Base-by-base conservation (phyloP, 2,797 vertebrate genomes). In the Bovichtus diacanthus region DNA sequence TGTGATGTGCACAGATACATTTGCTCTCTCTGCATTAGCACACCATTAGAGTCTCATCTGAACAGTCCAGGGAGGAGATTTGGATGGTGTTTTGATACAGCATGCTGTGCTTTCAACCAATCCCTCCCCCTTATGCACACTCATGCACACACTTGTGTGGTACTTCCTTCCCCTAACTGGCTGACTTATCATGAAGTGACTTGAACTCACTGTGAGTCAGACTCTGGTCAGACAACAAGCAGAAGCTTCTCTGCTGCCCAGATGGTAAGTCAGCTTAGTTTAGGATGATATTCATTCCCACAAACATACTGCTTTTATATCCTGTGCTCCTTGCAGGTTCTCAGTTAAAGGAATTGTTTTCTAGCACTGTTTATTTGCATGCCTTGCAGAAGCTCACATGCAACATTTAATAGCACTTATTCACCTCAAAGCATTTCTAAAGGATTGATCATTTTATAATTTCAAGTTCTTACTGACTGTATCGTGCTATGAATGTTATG, bases 171-270 rank as follows among this genome's bases (percentile, higher is more conserved):
- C 27, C 19, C 10, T 9, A 0, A 1, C 16, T 23, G 36, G 19
- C 53, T 86, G 79, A 89, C 65, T 82, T 83, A 81, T 88, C n/a
- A 31, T 7, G 2, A 36, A 49, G 49, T 73, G 75, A 84, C 51
- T 68, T 55, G 49, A 65, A 56, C 44, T 80, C 47, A 70, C 21
- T 27, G 55, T 77, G 62, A 81, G 36, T 81, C 66, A 86, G 74
- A 74, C 60, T 53, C 7, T 9, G 36, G 44, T 74, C 21, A 53
- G 25, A 70, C 41, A 64, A 60, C 64, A 47, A 54, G 60, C 55
- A 46, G 68, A 63, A 56, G 38, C 31, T 6, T 51, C 44, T 51
- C 53, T 23, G 19, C 31, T 5, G n/a, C 29, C 31, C 38, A 38
- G 47, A 3, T 1, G 47, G 83, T 86, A 83, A 90, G 82, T 85